Percentiles rank a stretch among this genome's conserved stretches.
Evolutionary conservation across 2,888 invertebrate genomes (phyloP).

Genomic region (Gymnoscelis rufifasciata): DNA sequence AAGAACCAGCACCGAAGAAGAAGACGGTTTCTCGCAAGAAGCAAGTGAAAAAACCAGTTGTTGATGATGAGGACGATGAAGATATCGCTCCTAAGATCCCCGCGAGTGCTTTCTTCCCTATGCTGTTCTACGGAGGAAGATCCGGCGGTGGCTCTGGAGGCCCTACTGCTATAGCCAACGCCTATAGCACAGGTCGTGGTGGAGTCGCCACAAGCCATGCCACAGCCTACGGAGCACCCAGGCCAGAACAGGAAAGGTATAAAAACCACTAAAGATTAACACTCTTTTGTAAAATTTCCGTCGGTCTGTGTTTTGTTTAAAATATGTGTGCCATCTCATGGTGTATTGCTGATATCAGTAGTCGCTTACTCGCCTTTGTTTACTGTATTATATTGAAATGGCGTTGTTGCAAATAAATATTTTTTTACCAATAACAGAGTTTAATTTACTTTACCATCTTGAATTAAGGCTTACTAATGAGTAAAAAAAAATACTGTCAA

Average conservation of each 20-base stretch:
- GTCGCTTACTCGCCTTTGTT: not conserved
- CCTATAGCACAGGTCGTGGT: constrained; percentile 84
- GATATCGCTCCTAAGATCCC: constrained; percentile 61
- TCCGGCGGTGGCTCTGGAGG: constrained; percentile 74
- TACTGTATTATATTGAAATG: constrained; percentile 15
- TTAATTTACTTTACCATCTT: constrained; percentile 6
- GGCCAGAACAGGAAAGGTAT: constrained; percentile 55
- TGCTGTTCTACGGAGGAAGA: constrained; percentile 77
- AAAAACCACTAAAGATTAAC: constrained; percentile 32
- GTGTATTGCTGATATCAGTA: constrained; percentile 4
- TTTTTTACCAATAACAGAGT: constrained; percentile 16
- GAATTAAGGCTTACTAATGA: too few relatives aligned
- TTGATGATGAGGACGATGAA: constrained; percentile 76
- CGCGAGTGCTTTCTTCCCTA: constrained; percentile 82
- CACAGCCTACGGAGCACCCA: constrained; percentile 83
- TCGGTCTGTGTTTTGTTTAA: constrained; percentile 14
- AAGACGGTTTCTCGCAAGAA: constrained; percentile 59
- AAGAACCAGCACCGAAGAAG: constrained; percentile 50
- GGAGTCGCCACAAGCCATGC: constrained; percentile 86
- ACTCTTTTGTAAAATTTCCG: constrained; percentile 23
- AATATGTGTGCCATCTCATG: constrained; percentile 14
- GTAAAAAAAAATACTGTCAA: too few relatives aligned
- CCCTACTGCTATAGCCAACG: constrained; percentile 85
- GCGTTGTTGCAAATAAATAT: constrained; percentile 25
- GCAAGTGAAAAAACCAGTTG: constrained; percentile 55